These are phyloP conservation scores for Drosophila ambigua DNA, from an alignment of 1,140 invertebrate species.

Conservation along the genomic window DNA sequence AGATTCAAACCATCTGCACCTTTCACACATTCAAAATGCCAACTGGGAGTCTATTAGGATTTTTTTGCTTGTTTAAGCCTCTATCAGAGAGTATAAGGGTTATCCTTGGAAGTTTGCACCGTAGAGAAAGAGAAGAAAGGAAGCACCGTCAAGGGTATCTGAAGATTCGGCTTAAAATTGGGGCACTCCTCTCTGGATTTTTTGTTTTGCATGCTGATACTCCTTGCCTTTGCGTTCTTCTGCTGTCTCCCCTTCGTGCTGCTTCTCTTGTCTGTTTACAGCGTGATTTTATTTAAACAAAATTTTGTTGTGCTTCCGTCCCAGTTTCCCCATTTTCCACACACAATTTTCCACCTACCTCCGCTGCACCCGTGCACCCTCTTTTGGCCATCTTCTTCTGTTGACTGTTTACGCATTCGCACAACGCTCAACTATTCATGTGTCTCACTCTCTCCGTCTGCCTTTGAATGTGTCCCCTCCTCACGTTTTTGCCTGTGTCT, in stretches of 20 bases:
- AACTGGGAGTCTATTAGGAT: slow-evolving; percentile 29
- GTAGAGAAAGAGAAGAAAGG: no score
- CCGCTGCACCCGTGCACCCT: neutral
- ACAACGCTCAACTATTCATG: slow-evolving; percentile 35
- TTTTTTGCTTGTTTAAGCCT: neutral
- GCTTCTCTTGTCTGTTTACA: slow-evolving; percentile 63
- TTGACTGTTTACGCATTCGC: slow-evolving; percentile 58
- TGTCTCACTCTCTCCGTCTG: slow-evolving; percentile 18
- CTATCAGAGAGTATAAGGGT: no score
- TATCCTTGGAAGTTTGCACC: no score
- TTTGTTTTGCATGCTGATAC: slow-evolving; percentile 5
- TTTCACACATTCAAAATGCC: slow-evolving; percentile 11
- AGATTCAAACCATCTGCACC: neutral
- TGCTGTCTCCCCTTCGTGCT: slow-evolving; percentile 5
- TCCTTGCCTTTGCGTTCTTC: slow-evolving; percentile 1
- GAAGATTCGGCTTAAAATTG: neutral
- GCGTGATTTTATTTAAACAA: slow-evolving; percentile 71
- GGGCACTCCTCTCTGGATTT: slow-evolving; percentile 13
- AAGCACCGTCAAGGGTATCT: no score
- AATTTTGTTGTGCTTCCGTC: slow-evolving; percentile 60
- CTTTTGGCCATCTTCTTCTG: slow-evolving; percentile 8
- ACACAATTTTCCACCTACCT: neutral
- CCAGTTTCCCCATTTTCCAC: slow-evolving; percentile 21
- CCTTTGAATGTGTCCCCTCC: slow-evolving; percentile 15
- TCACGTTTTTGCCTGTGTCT: neutral